A percentile compares a stretch with the other conserved stretches of the same genome.
phyloP scores from a whole-genome alignment of 2,888 invertebrate genomes.

The Xestia sexstrigata region DNA sequence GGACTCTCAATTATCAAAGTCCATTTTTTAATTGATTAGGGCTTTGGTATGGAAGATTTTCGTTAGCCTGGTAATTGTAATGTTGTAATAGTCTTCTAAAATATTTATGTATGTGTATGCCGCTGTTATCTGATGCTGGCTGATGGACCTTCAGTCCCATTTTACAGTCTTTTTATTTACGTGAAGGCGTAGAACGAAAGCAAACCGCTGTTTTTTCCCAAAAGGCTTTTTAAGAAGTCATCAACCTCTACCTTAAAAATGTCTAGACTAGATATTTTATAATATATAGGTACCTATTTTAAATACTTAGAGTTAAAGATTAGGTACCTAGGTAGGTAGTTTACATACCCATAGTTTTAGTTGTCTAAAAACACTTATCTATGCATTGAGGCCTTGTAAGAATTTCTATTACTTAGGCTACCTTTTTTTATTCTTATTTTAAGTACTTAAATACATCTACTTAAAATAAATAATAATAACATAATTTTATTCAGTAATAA shows the following conservation, averaged over 20 bases:
- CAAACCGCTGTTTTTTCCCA: not conserved
- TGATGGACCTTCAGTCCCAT: not conserved
- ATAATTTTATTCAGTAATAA: too few relatives aligned
- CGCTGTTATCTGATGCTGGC: not conserved
- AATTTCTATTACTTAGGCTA: constrained; percentile 2
- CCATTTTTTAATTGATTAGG: not conserved
- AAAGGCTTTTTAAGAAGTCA: not conserved
- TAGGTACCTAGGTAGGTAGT: not conserved
- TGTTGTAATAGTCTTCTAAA: not conserved
- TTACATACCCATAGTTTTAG: not conserved
- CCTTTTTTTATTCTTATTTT: not conserved
- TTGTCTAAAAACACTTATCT: not conserved
- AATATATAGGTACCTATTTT: not conserved
- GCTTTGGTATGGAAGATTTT: not conserved
- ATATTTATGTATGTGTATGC: not conserved
- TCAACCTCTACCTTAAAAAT: not conserved
- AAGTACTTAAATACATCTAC: too few relatives aligned
- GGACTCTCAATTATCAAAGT: constrained; percentile 9
- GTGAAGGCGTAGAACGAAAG: not conserved
- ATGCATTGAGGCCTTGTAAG: constrained; percentile 20
- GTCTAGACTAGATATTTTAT: not conserved
- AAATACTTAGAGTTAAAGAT: not conserved
- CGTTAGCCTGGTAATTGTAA: not conserved
- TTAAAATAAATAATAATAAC: too few relatives aligned
- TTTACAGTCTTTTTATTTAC: not conserved